phyloP scores from a whole-genome alignment of 2,888 invertebrate species.

The Therioaphis trifolii region DNA sequence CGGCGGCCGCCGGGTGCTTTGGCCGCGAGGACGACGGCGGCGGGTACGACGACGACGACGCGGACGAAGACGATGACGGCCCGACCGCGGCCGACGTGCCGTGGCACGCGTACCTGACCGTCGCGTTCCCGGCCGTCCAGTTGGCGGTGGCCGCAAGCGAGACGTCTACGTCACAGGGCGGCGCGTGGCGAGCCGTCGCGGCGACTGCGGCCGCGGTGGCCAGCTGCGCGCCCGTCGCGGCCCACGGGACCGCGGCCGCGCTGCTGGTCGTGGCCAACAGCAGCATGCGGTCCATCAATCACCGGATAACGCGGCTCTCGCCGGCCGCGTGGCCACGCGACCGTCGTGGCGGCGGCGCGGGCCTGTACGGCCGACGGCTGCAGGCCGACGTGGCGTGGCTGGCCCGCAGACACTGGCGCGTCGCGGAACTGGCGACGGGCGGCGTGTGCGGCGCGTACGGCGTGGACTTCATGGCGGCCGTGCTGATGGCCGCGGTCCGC shows the following conservation, averaged over 20 bases:
- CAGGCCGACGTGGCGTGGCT: background rate
- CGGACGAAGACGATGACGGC: background rate
- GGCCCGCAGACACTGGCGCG: conserved; percentile 26
- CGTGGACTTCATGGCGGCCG: conserved; percentile 33
- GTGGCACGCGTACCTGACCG: conserved; percentile 29
- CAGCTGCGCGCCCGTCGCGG: conserved; percentile 35
- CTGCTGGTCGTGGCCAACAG: conserved; percentile 32
- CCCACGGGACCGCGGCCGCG: conserved; percentile 21
- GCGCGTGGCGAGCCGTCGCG: background rate
- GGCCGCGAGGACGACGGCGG: background rate
- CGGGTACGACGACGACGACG: background rate
- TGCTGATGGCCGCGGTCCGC: conserved; percentile 39
- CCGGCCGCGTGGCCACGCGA: background rate
- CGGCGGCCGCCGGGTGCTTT: background rate
- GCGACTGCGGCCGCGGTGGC: background rate
- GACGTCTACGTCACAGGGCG: background rate
- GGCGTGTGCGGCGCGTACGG: conserved; percentile 44
- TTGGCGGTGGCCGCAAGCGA: conserved; percentile 7
- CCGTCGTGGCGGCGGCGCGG: background rate
- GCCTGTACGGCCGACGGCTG: background rate
- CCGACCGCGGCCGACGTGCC: background rate
- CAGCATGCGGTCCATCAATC: conserved; percentile 41
- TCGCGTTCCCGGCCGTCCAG: conserved; percentile 18
- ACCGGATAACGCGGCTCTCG: background rate
- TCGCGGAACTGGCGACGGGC: conserved; percentile 36